Percentiles rank a stretch among this genome's conserved stretches.
phyloP scores from a whole-genome alignment of 2,888 invertebrate genomes.

The Melanotus villosus region DNA sequence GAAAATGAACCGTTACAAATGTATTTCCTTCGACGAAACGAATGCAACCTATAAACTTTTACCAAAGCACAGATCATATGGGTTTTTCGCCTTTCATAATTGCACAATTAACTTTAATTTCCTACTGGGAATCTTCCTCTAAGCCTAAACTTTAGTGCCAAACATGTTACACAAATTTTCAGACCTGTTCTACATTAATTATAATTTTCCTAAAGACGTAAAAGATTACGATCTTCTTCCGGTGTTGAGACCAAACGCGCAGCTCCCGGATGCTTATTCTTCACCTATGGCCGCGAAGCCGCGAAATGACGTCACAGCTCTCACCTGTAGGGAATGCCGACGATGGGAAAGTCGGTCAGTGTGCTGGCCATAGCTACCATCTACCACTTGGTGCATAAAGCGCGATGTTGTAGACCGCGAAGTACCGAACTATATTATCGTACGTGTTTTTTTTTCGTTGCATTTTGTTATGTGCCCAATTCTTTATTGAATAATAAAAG shows the following conservation, averaged over 20 bases:
- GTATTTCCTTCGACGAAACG: no score
- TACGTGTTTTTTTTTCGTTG: slow-evolving; percentile 5
- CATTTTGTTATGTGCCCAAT: neutral
- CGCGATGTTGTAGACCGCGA: slow-evolving; percentile 34
- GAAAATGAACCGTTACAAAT: no score
- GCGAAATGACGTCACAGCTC: slow-evolving; percentile 60
- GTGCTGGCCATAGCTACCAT: slow-evolving; percentile 53
- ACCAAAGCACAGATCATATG: no score
- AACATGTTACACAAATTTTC: no score
- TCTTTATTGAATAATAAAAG: neutral
- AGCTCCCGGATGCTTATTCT: slow-evolving; percentile 40
- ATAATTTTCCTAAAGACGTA: neutral
- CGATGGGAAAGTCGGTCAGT: slow-evolving; percentile 64
- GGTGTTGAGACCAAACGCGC: slow-evolving; percentile 22
- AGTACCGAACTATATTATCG: neutral
- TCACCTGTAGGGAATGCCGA: slow-evolving; percentile 60
- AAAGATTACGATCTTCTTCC: slow-evolving; percentile 8
- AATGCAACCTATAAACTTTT: no score
- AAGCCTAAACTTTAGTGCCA: no score
- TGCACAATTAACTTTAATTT: no score
- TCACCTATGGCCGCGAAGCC: slow-evolving; percentile 39
- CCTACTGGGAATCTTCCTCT: no score
- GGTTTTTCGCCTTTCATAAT: no score
- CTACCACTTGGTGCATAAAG: slow-evolving; percentile 31
- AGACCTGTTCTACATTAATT: no score